Conservation (phyloP, 1,140 invertebrate genomes). For the Macrotrachela quadricornifera region DNA sequence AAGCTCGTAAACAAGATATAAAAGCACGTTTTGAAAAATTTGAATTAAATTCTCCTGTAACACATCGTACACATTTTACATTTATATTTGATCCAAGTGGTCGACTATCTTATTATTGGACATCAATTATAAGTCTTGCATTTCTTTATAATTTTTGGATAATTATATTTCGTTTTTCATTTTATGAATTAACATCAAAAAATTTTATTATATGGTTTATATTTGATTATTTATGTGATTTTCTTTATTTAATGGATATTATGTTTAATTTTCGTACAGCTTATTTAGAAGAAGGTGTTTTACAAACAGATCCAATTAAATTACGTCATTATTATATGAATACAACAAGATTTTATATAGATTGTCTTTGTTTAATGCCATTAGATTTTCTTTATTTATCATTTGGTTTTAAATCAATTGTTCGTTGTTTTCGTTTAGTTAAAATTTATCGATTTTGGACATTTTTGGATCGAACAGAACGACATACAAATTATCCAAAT, state of each 20-base stretch:
- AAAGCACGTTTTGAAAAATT: too few species aligned
- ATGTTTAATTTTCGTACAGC: conserved; percentile 87
- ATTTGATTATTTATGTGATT: conserved; percentile 82
- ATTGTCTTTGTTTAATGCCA: conserved; percentile 84
- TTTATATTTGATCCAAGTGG: conserved; percentile 31
- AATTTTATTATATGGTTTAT: conserved; percentile 81
- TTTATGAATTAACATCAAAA: conserved; percentile 51
- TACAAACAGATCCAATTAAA: conserved; percentile 79
- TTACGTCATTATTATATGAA: conserved; percentile 91
- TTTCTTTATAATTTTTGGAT: conserved; percentile 94
- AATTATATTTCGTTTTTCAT: conserved; percentile 90
- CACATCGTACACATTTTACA: not conserved
- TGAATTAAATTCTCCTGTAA: too few species aligned
- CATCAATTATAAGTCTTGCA: conserved; percentile 46
- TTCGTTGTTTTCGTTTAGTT: conserved; percentile 81
- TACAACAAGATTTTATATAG: conserved; percentile 92
- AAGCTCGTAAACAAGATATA: too few species aligned
- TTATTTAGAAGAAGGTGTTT: conserved; percentile 77
- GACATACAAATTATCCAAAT: conserved; percentile 95
- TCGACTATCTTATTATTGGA: conserved; percentile 31
- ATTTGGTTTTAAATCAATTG: conserved; percentile 87
- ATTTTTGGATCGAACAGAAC: conserved; percentile 88
- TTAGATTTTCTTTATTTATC: conserved; percentile 92
- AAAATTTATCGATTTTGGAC: conserved; percentile 96
- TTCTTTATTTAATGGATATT: conserved; percentile 83